Conservation (phyloP, 2,797 vertebrate species). For the Bucorvus abyssinicus region DNA sequence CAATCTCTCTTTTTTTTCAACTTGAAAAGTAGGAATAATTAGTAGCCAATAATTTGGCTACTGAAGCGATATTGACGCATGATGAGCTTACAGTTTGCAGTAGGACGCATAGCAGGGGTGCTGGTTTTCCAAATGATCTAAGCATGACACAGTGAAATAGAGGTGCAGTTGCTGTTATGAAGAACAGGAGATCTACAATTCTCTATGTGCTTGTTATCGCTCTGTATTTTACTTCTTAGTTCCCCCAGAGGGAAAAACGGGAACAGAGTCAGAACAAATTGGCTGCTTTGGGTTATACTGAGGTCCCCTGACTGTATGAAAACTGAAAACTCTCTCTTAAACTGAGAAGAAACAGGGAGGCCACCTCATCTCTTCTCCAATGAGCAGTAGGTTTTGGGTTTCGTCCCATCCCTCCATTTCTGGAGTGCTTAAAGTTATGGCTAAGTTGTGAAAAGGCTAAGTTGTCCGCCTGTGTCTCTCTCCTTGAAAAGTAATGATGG, state of each 20-base stretch:
- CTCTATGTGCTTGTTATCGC: neutral
- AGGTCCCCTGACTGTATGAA: neutral
- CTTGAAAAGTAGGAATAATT: neutral
- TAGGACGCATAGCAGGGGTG: slow-evolving; percentile 5
- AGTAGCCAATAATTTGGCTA: neutral
- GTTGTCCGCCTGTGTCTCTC: neutral
- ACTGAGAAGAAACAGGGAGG: neutral
- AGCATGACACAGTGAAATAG: neutral
- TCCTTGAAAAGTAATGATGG: neutral
- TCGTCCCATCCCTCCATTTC: neutral
- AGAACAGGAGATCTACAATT: neutral
- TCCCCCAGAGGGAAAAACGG: neutral
- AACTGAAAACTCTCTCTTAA: neutral
- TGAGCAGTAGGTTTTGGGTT: neutral
- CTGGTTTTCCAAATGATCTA: neutral
- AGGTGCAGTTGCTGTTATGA: neutral
- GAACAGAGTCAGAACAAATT: neutral
- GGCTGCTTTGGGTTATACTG: neutral
- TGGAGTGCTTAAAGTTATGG: neutral
- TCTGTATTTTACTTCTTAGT: neutral
- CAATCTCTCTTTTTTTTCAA: neutral
- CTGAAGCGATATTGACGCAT: neutral
- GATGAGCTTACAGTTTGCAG: neutral
- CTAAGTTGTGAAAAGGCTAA: neutral
- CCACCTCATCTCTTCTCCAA: neutral